Evolutionary conservation across 2,888 invertebrate genomes (phyloP), one percentile per base, ranked within the genome.

Genomic region (Neoitamus cyanurus): DNA sequence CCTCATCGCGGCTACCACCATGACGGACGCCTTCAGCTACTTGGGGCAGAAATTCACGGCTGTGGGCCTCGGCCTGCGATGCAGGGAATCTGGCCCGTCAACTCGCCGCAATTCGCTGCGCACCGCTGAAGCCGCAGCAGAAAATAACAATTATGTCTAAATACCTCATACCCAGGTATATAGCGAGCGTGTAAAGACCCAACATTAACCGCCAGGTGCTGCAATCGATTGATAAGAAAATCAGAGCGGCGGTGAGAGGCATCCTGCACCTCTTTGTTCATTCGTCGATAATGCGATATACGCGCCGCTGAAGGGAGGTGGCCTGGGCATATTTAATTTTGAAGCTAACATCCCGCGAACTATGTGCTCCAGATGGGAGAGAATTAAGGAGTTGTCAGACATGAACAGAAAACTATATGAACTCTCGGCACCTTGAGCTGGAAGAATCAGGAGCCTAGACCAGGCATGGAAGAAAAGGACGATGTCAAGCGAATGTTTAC

Each of bases 101-200:
- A 7, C 30, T 78, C 2, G 9, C 25, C 25, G 0, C 48, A 0
- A 78, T 78, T 7, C 3, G 30, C 9, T 11, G 13, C 7, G 78
- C 78, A 7, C 78, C 78, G 2, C n/a, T 78, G 1, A 78, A 78
- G 78, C 78, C 58, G 3, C 78, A 78, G 1, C 78, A 78, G 0
- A 78, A 78, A n/a, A n/a, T n/a, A n/a, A n/a, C n/a, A n/a, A n/a
- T n/a, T n/a, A n/a, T n/a, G n/a, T n/a, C 15, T 1, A n/a, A n/a
- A n/a, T 36, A 34, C 11, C 5, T 80, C 1, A 34, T 68, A 3
- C 68, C 80, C 1, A 15, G 80, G 31, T 68, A 34, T 11, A 80
- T 80, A 9, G 31, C 34, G 0, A 68, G 58, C 68, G 3, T 34
- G 4, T 68, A 80, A 20, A 28, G n/a, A 34, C 80, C 80, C 11